These are phyloP conservation scores for Adelphocoris suturalis DNA, from an alignment of 2,888 invertebrate species.

Conservation along the genomic window DNA sequence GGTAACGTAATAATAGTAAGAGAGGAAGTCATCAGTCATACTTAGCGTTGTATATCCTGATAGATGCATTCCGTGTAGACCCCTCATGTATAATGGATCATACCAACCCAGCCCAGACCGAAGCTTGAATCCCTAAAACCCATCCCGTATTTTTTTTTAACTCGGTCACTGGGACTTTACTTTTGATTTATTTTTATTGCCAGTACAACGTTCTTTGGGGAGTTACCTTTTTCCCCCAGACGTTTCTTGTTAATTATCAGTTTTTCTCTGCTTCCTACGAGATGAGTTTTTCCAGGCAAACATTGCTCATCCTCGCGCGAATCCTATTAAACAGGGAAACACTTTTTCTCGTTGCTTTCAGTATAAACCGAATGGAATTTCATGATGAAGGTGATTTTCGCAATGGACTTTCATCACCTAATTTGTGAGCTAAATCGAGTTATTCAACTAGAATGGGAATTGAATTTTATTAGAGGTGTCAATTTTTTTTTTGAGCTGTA, in stretches of 20 bases:
- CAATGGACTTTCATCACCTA: neutral
- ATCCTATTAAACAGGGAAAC: neutral
- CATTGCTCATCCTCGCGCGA: neutral
- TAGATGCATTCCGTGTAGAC: constrained; percentile 39
- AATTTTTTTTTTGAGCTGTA: too few relatives aligned
- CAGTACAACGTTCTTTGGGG: neutral
- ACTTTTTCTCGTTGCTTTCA: neutral
- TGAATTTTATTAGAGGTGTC: too few relatives aligned
- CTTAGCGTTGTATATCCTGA: constrained; percentile 56
- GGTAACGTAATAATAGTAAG: constrained; percentile 49
- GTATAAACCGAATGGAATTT: neutral
- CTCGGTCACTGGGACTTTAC: constrained; percentile 57
- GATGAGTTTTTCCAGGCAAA: neutral
- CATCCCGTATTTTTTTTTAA: constrained; percentile 40
- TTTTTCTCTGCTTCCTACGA: neutral
- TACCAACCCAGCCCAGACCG: neutral
- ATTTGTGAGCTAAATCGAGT: too few relatives aligned
- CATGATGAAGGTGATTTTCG: neutral
- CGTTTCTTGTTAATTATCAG: neutral
- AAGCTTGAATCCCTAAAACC: constrained; percentile 41
- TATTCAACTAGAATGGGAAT: too few relatives aligned
- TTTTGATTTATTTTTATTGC: constrained; percentile 57
- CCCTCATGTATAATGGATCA: constrained; percentile 65
- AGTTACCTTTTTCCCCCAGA: neutral
- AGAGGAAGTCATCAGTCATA: constrained; percentile 61